A percentile compares a stretch with the other conserved stretches of the same genome.
Evolutionary conservation across 2,888 invertebrate genomes (phyloP).

Genomic region (Conistra vaccinii): DNA sequence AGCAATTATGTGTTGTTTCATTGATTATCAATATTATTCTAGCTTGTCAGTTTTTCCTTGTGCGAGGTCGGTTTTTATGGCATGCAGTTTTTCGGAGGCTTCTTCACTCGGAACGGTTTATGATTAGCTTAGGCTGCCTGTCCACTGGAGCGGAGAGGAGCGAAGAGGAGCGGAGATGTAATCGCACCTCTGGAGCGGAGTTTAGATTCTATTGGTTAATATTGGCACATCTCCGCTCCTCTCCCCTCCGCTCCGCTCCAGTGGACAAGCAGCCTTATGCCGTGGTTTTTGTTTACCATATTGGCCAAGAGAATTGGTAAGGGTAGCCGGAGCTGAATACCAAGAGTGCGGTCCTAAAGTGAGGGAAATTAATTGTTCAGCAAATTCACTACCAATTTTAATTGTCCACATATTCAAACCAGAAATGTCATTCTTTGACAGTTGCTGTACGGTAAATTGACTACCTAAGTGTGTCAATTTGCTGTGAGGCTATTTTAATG

Average conservation of each 20-base stretch:
- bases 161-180: no score
- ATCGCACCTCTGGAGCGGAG: no score
- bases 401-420: neutral
- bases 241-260: no score
- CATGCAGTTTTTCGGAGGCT: neutral
- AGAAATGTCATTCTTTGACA: neutral
- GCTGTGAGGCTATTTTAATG: neutral
- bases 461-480: neutral
- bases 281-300: no score
- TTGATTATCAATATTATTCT: slow-evolving; percentile 37
- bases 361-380: neutral
- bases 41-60: slow-evolving; percentile 30
- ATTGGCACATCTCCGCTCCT: no score
- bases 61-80: slow-evolving; percentile 5
- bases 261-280: no score
- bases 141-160: no score
- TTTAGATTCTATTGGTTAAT: no score
- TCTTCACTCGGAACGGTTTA: neutral
- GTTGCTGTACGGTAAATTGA: neutral
- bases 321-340: neutral
- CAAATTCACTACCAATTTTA: neutral
- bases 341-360: neutral
- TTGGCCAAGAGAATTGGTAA: neutral
- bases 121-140: no score
- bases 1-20: slow-evolving; percentile 39